Evolutionary conservation across 1,140 invertebrate genomes (phyloP), one percentile per base, ranked within the genome.

Genomic region (Drosophila sp.): DNA sequence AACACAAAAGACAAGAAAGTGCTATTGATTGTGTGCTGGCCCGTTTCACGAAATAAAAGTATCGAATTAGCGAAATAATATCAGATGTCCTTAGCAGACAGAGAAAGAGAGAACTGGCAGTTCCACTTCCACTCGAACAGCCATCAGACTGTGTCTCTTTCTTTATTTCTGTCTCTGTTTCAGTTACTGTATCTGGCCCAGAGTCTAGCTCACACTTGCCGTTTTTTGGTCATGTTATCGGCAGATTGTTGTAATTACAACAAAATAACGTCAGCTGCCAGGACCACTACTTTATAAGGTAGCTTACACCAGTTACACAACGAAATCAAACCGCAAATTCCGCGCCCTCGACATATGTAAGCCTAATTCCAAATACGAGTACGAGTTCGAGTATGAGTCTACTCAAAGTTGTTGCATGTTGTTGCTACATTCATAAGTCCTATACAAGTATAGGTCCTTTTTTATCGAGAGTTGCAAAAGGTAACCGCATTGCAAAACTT

Each of bases 21-120:
- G 34, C 27, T 77, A 61, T 70, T 63, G 27, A 53, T 54, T 50
- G 36, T 29, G 32, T 57, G 48, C 46, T 63, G 71, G 53, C 58
- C 64, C 66, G 46, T 80, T 50, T 54, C 70, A 73, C 51, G 76
- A 89, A 78, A 78, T 84, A 76, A 90, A 90, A 90, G 87, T 90
- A 90, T 90, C 87, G 87, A 90, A 90, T 90, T 90, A 90, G 82
- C 87, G 82, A 78, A 87, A 90, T 90, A 90, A 87, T 90, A 90
- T 90, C 87, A 62, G 61, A 90, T 90, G 76, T 78, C 83, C 73
- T 73, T 45, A 51, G 27, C 27, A 46, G 32, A 66, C 29, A 41
- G 32, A 32, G 40, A 29, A 11, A 41, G 34, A 48, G 45, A 48
- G 45, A 4, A 46, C 59, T 53, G 66, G 72, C 40, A 57, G 54